Percentiles rank a stretch among this genome's conserved stretches.
These are phyloP conservation scores for Xiphophorus couchianus DNA, from an alignment of 2,113 vertebrate genomes.

Conservation along the genomic window DNA sequence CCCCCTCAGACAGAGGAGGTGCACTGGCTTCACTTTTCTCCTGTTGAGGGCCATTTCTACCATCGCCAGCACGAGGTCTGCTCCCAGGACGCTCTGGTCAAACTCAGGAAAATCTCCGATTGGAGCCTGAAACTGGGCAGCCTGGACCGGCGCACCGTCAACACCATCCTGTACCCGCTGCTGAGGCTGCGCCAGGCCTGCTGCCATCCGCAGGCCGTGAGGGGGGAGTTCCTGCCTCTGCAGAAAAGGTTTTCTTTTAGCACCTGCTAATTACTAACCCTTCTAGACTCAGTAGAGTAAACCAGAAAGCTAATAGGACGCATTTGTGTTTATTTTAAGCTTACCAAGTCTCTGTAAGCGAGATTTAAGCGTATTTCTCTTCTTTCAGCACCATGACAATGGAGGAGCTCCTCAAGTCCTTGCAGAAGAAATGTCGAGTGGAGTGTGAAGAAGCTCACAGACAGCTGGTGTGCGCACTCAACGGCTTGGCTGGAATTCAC, in stretches of 20 bases:
- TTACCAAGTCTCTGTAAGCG: constrained; percentile 22
- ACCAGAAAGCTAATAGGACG: constrained; percentile 11
- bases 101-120: constrained; percentile 95
- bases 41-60: constrained; percentile 98
- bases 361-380: constrained; percentile 22
- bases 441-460: constrained; percentile 98
- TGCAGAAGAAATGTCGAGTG: constrained; percentile 97
- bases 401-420: constrained; percentile 94
- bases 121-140: constrained; percentile 95
- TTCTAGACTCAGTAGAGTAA: constrained; percentile 18
- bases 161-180: constrained; percentile 91
- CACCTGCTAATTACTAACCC: constrained; percentile 36
- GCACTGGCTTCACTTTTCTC: constrained; percentile 96
- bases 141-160: constrained; percentile 93
- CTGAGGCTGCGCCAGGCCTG: constrained; percentile 95
- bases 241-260: constrained; percentile 85
- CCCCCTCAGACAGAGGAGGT: constrained; percentile 94
- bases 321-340: constrained; percentile 52
- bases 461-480: constrained; percentile 95
- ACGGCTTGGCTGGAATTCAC: constrained; percentile 96
- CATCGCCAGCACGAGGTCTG: constrained; percentile 97
- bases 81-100: constrained; percentile 93
- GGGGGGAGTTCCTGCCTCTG: constrained; percentile 96
- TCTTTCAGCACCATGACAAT: constrained; percentile 95
- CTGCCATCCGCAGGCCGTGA: constrained; percentile 97